These are phyloP conservation scores for Clupea harengus DNA, from an alignment of 2,113 vertebrate species.

Conservation along the genomic window DNA sequence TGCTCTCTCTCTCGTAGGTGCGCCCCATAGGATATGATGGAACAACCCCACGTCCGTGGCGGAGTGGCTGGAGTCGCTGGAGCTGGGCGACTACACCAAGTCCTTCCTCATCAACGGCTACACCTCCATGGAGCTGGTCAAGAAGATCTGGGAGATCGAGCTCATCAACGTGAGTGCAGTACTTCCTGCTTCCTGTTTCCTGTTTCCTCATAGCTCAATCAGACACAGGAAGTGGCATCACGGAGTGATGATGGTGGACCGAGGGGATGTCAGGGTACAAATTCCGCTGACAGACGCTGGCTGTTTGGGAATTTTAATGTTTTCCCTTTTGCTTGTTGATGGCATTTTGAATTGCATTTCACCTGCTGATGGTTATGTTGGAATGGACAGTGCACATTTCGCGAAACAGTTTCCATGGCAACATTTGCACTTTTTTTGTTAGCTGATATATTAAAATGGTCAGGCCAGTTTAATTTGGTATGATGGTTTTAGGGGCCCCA, in stretches of 20 bases:
- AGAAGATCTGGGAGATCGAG: conserved; percentile 99
- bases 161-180: conserved; percentile 90
- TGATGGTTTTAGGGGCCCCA: neutral
- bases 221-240: no score
- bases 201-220: neutral
- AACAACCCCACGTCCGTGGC: conserved; percentile 94
- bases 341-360: neutral
- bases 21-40: conserved; percentile 87
- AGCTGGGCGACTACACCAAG: conserved; percentile 97
- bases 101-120: conserved; percentile 96
- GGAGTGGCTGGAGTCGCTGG: conserved; percentile 96
- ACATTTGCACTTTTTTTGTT: neutral
- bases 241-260: neutral
- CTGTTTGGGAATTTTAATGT: no score
- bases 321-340: neutral
- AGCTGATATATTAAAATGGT: neutral
- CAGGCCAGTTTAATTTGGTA: neutral
- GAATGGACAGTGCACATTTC: neutral
- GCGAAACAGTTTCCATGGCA: neutral
- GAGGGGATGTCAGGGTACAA: neutral
- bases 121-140: conserved; percentile 97
- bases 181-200: neutral
- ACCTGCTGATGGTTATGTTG: neutral
- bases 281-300: no score
- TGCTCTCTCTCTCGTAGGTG: conserved; percentile 21